phyloP scores from a whole-genome alignment of 2,113 vertebrate genomes.

The Sprattus sprattus region DNA sequence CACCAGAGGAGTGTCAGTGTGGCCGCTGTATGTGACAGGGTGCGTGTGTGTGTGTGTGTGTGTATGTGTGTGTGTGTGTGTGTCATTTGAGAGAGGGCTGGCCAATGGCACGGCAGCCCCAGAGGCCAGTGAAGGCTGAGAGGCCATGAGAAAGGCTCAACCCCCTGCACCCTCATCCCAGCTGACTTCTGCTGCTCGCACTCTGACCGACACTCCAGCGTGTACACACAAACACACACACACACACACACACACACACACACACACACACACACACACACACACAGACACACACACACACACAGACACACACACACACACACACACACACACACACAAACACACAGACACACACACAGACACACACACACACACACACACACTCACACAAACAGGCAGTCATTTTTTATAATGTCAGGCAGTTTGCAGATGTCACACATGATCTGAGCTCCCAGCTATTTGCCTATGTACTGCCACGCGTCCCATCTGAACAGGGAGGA shows the following conservation, averaged over 20 bases:
- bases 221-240: slow-evolving; percentile 32
- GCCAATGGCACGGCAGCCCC: slow-evolving; percentile 61
- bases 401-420: background rate
- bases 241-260: slow-evolving; percentile 48
- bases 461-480: slow-evolving; percentile 1
- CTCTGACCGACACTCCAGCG: slow-evolving; percentile 52
- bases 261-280: slow-evolving; percentile 23
- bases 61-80: slow-evolving; percentile 51
- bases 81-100: slow-evolving; percentile 59
- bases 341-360: slow-evolving; percentile 28
- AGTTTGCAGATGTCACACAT: slow-evolving; percentile 4
- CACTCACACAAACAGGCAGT: slow-evolving; percentile 35
- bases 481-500: background rate
- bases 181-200: slow-evolving; percentile 59
- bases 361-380: slow-evolving; percentile 43
- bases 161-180: slow-evolving; percentile 56
- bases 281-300: slow-evolving; percentile 34
- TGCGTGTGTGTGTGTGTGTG: slow-evolving; percentile 40
- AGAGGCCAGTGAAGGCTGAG: slow-evolving; percentile 59
- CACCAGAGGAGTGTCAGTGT: slow-evolving; percentile 22
- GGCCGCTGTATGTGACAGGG: slow-evolving; percentile 36
- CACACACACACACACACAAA: background rate
- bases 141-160: slow-evolving; percentile 72
- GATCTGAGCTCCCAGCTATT: background rate
- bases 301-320: slow-evolving; percentile 10